These are phyloP conservation scores for Trichopria drosophilae DNA, from an alignment of 2,888 invertebrate species.

Conservation along the genomic window DNA sequence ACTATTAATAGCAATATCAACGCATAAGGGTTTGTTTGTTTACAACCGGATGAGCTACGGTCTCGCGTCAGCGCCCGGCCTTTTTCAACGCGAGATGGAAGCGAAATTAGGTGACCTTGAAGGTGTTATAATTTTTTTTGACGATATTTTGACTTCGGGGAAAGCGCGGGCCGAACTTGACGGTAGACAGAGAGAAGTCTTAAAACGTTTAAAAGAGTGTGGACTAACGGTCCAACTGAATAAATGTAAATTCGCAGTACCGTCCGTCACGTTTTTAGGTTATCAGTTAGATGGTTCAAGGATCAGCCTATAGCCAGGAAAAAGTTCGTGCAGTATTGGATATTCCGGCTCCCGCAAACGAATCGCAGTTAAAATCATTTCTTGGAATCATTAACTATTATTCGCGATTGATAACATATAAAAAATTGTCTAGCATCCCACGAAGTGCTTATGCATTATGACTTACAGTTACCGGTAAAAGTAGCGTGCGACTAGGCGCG, in stretches of 20 bases:
- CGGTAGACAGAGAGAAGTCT: slow-evolving; percentile 30
- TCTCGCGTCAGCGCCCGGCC: slow-evolving; percentile 24
- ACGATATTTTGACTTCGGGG: slow-evolving; percentile 53
- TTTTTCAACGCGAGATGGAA: too few relatives aligned
- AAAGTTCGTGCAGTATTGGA: slow-evolving; percentile 29
- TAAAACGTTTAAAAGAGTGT: slow-evolving; percentile 9
- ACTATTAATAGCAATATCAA: slow-evolving; percentile 46
- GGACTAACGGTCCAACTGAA: slow-evolving; percentile 19
- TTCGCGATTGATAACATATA: too few relatives aligned
- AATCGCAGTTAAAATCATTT: slow-evolving; percentile 42
- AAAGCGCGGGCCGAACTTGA: slow-evolving; percentile 41
- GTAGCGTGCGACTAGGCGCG: slow-evolving; percentile 54
- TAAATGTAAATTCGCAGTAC: slow-evolving; percentile 24
- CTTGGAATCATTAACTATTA: too few relatives aligned
- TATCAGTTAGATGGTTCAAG: slow-evolving; percentile 32
- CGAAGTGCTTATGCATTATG: slow-evolving; percentile 35
- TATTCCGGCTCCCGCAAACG: slow-evolving; percentile 30
- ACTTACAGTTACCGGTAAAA: too few relatives aligned
- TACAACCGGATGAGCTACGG: slow-evolving; percentile 26
- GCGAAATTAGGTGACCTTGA: slow-evolving; percentile 43
- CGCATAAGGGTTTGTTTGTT: slow-evolving; percentile 43
- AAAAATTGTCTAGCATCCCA: too few relatives aligned
- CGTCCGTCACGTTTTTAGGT: slow-evolving; percentile 35
- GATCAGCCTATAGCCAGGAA: slow-evolving; percentile 20
- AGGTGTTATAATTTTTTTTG: slow-evolving; percentile 49